Evolutionary conservation across 92 coral and sea anemone genomes (phyloP).

Genomic region (Pocillopora grandis): DNA sequence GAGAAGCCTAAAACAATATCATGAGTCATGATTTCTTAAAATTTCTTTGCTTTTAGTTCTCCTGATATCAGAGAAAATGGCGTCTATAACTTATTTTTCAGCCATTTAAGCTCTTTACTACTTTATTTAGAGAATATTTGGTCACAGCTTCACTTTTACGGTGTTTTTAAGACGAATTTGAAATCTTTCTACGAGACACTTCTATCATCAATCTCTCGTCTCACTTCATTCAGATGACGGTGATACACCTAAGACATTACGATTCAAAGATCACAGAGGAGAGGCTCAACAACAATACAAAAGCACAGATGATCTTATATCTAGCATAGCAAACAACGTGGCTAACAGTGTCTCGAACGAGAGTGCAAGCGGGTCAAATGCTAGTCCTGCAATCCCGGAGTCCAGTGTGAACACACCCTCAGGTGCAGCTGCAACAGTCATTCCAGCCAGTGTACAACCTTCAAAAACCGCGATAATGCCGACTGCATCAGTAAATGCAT

Average conservation of each 20-base stretch:
- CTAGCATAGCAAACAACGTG: slow-evolving; percentile 11
- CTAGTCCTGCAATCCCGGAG: not conserved
- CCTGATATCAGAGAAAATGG: too few relatives aligned
- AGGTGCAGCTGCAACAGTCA: not conserved
- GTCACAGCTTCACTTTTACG: not conserved
- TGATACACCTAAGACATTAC: slow-evolving; percentile 26
- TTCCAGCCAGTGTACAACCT: not conserved
- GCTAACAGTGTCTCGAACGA: slow-evolving; percentile 1
- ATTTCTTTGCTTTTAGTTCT: too few relatives aligned
- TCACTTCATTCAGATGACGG: slow-evolving; percentile 44
- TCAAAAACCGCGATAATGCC: not conserved
- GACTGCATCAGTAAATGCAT: not conserved
- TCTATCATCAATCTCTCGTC: not conserved
- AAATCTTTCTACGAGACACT: not conserved
- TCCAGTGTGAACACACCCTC: not conserved
- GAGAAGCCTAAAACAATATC: too few relatives aligned
- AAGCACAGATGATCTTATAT: slow-evolving; percentile 12
- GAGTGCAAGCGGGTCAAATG: not conserved
- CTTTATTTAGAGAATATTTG: too few relatives aligned
- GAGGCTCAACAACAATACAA: slow-evolving; percentile 4
- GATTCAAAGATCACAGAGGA: slow-evolving; percentile 28
- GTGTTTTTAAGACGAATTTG: not conserved
- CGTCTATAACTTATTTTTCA: too few relatives aligned
- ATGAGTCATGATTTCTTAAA: too few relatives aligned
- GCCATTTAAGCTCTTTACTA: too few relatives aligned